phyloP scores from a whole-genome alignment of 2,113 vertebrate species.

The Rutilus rutilus region DNA sequence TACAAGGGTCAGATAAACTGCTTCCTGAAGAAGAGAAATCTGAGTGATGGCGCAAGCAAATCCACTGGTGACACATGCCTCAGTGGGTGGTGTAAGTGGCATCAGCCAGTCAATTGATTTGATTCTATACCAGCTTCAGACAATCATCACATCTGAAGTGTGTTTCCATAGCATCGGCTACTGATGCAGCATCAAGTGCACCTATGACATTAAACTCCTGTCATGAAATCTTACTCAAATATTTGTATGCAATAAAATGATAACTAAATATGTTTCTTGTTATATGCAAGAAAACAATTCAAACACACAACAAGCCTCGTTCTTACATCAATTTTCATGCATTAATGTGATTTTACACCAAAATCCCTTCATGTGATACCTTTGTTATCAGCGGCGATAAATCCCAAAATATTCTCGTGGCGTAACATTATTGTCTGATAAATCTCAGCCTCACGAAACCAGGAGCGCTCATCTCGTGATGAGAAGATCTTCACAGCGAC shows the following conservation, averaged over 20 bases:
- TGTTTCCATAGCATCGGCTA: neutral
- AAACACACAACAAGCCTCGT: neutral
- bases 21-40: too few relatives aligned
- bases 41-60: too few relatives aligned
- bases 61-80: too few relatives aligned
- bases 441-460: slow-evolving; percentile 97
- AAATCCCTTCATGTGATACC: slow-evolving; percentile 69
- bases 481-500: slow-evolving; percentile 99
- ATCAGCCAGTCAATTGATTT: too few relatives aligned
- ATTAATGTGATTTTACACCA: neutral
- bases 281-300: neutral
- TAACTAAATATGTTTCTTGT: neutral
- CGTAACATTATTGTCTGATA: slow-evolving; percentile 97
- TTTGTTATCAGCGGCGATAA: slow-evolving; percentile 98
- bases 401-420: slow-evolving; percentile 96
- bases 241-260: neutral
- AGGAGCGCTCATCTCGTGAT: slow-evolving; percentile 93
- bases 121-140: too few relatives aligned
- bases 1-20: too few relatives aligned
- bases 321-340: neutral
- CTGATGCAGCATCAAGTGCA: neutral
- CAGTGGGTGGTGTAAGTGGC: too few relatives aligned
- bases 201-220: neutral
- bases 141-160: too few relatives aligned
- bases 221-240: neutral